Evolutionary conservation across 2,888 invertebrate species (phyloP).

Genomic region (Microplitis manilae): DNA sequence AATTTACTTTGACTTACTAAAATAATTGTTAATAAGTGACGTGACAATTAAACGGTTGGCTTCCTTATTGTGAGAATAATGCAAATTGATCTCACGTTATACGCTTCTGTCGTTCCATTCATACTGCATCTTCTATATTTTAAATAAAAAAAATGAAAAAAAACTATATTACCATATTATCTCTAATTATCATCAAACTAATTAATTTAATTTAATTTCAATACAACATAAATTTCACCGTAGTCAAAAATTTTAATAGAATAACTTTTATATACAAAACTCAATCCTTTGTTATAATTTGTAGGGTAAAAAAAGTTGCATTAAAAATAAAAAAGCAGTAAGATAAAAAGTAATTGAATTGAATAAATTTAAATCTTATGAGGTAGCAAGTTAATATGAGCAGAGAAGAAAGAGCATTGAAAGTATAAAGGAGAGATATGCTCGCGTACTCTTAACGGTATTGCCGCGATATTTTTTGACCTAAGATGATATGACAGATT

Average conservation of each 20-base stretch:
- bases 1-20: not conserved
- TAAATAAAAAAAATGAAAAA: not conserved
- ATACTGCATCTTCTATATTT: conserved; percentile 12
- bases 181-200: not conserved
- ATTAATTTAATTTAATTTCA: not conserved
- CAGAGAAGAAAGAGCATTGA: too few species aligned
- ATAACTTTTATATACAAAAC: not conserved
- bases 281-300: not conserved
- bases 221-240: not conserved
- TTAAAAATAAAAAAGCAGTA: too few species aligned
- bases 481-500: too few species aligned
- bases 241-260: not conserved
- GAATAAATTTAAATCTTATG: too few species aligned
- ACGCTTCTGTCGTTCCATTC: conserved; percentile 12
- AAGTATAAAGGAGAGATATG: too few species aligned
- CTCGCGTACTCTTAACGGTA: too few species aligned
- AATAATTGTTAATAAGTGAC: conserved; percentile 8
- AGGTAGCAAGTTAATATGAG: too few species aligned
- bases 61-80: not conserved
- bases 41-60: not conserved
- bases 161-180: not conserved
- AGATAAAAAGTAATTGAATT: too few species aligned
- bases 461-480: too few species aligned
- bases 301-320: too few species aligned
- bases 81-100: conserved; percentile 2